Evolutionary conservation across 2,888 invertebrate genomes (phyloP).

Genomic region (Thereva unica): DNA sequence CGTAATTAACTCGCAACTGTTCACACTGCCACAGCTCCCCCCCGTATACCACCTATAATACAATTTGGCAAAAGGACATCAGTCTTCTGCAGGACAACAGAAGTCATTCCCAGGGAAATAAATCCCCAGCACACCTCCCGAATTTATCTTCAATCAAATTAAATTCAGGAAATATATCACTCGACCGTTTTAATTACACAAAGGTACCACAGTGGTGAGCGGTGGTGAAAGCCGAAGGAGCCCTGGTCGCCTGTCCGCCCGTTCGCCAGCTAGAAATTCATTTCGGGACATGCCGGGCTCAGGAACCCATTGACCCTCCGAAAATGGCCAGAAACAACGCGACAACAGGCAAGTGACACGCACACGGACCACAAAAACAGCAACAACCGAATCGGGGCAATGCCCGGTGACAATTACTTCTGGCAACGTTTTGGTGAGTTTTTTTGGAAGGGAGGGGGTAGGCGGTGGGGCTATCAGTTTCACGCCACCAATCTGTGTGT

Average conservation of each 20-base stretch:
- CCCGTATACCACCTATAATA: too few relatives aligned
- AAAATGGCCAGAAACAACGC: conserved; percentile 13
- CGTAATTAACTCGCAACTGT: too few relatives aligned
- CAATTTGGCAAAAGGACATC: too few relatives aligned
- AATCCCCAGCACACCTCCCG: neutral
- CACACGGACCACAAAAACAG: conserved; percentile 21
- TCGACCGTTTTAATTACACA: conserved; percentile 23
- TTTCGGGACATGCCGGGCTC: conserved; percentile 3
- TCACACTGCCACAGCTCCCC: too few relatives aligned
- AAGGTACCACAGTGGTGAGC: neutral
- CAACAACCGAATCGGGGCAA: conserved; percentile 5
- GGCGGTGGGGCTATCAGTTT: too few relatives aligned
- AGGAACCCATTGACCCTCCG: conserved; percentile 11
- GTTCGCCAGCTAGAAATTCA: neutral
- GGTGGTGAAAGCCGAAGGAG: conserved; percentile 10
- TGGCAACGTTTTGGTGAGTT: neutral
- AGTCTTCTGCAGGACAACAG: too few relatives aligned
- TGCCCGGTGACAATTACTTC: conserved; percentile 16
- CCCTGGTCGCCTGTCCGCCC: neutral
- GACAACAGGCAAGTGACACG: conserved; percentile 33
- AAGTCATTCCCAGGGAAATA: too few relatives aligned
- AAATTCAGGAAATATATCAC: conserved; percentile 21
- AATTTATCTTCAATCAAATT: conserved; percentile 24
- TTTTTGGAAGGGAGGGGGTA: too few relatives aligned
- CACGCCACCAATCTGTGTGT: too few relatives aligned